phyloP scores from a whole-genome alignment of 2,797 vertebrate genomes.

The Pterois miles region DNA sequence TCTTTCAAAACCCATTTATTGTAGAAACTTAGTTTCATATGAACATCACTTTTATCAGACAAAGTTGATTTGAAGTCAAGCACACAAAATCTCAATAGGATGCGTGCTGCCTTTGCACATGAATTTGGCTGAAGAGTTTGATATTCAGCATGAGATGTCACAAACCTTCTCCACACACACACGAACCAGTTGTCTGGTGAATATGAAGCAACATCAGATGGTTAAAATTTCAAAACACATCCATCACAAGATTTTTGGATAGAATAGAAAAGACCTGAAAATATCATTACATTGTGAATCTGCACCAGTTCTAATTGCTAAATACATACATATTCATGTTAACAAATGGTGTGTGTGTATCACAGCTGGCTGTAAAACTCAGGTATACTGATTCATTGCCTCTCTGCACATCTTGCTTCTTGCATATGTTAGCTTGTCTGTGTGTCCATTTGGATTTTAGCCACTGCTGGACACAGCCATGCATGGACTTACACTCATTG shows the following conservation, averaged over 20 bases:
- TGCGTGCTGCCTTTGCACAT: background rate
- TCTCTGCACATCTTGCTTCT: background rate
- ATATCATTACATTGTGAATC: background rate
- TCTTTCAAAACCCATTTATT: too few relatives aligned
- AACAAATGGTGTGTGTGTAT: background rate
- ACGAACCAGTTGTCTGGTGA: background rate
- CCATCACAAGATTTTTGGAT: background rate
- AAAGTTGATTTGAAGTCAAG: background rate
- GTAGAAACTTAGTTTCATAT: background rate
- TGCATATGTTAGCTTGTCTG: conserved; percentile 9
- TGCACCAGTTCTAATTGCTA: background rate
- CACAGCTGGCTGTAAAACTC: background rate
- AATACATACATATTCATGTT: background rate
- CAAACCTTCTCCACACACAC: background rate
- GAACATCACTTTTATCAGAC: background rate
- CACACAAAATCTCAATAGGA: background rate
- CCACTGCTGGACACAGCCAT: conserved; percentile 48
- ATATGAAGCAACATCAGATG: background rate
- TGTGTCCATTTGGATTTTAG: conserved; percentile 29
- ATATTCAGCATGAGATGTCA: background rate
- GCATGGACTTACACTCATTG: conserved; percentile 29
- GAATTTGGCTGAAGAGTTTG: background rate
- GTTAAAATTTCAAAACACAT: background rate
- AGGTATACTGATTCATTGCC: background rate
- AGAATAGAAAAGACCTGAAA: background rate